Base-by-base conservation (phyloP, 2,888 invertebrate genomes). In the Caenorhabditis sp. region DNA sequence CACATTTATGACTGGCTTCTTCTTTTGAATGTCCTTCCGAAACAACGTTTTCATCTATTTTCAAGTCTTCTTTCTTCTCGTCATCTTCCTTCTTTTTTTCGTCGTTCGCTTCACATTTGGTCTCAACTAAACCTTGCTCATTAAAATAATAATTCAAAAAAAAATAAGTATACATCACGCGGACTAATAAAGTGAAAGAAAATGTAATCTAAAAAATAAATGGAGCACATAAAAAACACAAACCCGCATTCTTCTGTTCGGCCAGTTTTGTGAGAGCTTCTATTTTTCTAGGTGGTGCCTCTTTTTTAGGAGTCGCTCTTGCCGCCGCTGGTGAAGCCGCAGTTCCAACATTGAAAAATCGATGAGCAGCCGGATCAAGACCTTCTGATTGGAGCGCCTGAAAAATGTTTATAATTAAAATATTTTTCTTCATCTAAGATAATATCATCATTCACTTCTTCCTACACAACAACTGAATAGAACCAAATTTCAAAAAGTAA, bases 371-470 rank as follows among this genome's bases (percentile, higher is more conserved):
- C 17, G 77, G 74, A 59, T 77, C 70, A 21, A 52, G 59, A 1
- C 77, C 74, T 36, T 77, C 77, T 3, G 58, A 50, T 14, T 58
- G 53, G 3, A 77, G 38, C 17, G 74, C 74, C 77, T 77, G 52
- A 26, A 71, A 71, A 38, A 25, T 4, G 31, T 31, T 31, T 31
- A 31, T 31, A 31, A 7, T 31, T 31, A 10, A 31, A 31, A 31
- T n/a, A n/a, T n/a, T n/a, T n/a, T n/a, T n/a, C n/a, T n/a, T n/a
- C n/a, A n/a, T n/a, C n/a, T n/a, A n/a, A n/a, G n/a, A n/a, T n/a
- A n/a, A n/a, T n/a, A n/a, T n/a, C n/a, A n/a, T n/a, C n/a, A n/a
- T n/a, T n/a, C n/a, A n/a, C n/a, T n/a, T n/a, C n/a, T n/a, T n/a
- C n/a, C n/a, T n/a, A n/a, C n/a, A n/a, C n/a, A n/a, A n/a, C n/a